A percentile compares a stretch with the other conserved stretches of the same genome.
Conservation (phyloP, 2,888 invertebrate species). For the Linnaemya vulpina region DNA sequence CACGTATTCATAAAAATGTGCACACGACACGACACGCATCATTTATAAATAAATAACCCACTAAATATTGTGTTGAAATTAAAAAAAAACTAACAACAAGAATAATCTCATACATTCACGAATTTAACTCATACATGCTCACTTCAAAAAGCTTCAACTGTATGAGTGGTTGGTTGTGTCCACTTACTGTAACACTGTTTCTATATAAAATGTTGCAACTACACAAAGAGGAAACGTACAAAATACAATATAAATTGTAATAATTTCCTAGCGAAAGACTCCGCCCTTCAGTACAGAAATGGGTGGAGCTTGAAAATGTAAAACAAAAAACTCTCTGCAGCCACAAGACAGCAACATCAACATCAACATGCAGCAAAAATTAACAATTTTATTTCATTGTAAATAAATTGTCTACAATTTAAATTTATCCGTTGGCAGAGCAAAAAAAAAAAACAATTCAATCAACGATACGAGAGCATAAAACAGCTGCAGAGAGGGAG, state of each 20-base stretch:
- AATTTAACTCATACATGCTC: background rate
- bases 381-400: constrained; percentile 55
- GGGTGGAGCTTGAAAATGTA: constrained; percentile 53
- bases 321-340: constrained; percentile 9
- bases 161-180: background rate
- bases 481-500: constrained; percentile 3
- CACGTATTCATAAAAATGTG: too few species aligned
- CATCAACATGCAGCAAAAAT: background rate
- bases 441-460: background rate
- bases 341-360: background rate
- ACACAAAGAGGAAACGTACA: constrained; percentile 27
- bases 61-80: too few species aligned
- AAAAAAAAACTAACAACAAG: too few species aligned
- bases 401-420: constrained; percentile 33
- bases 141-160: background rate
- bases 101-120: too few species aligned
- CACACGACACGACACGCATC: too few species aligned
- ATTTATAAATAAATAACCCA: too few species aligned
- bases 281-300: constrained; percentile 33
- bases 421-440: constrained; percentile 17
- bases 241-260: constrained; percentile 47
- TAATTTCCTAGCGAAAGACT: constrained; percentile 41
- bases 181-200: constrained; percentile 30
- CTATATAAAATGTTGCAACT: constrained; percentile 60
- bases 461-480: background rate